These are phyloP conservation scores for Tribolium freemani DNA, from an alignment of 2,888 invertebrate species.

Conservation along the genomic window DNA sequence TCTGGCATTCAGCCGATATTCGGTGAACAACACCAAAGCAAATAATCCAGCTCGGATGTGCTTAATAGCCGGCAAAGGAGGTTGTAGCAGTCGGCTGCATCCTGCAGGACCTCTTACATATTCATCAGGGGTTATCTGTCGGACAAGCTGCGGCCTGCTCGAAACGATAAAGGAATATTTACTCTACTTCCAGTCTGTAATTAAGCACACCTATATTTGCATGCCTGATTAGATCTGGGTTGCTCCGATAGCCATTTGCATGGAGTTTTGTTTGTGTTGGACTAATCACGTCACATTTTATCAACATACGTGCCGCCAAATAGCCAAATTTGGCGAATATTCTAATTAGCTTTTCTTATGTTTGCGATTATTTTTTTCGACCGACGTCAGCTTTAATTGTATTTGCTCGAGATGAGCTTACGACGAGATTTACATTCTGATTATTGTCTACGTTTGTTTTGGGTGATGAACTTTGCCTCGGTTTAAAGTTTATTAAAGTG, in stretches of 20 bases:
- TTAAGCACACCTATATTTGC: constrained; percentile 69
- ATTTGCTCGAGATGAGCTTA: constrained; percentile 55
- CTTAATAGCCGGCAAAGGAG: constrained; percentile 59
- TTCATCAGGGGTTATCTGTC: constrained; percentile 67
- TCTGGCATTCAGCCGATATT: constrained; percentile 28
- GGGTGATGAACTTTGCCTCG: constrained; percentile 53
- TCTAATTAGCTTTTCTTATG: constrained; percentile 53
- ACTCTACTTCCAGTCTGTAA: constrained; percentile 67
- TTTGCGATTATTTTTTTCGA: constrained; percentile 21
- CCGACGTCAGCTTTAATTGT: constrained; percentile 51
- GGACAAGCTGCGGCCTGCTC: constrained; percentile 65
- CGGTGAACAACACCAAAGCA: constrained; percentile 50
- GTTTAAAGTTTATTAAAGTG: constrained; percentile 51
- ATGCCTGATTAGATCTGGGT: constrained; percentile 66
- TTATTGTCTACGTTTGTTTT: constrained; percentile 55
- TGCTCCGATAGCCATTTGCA: constrained; percentile 65
- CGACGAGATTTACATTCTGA: constrained; percentile 53
- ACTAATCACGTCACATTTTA: constrained; percentile 62
- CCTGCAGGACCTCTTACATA: constrained; percentile 64
- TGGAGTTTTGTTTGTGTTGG: constrained; percentile 66
- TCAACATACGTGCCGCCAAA: constrained; percentile 41
- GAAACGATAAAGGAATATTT: constrained; percentile 68
- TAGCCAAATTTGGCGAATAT: constrained; percentile 43
- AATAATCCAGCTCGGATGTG: constrained; percentile 57
- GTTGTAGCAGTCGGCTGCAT: constrained; percentile 49